These are phyloP conservation scores for Orbicella faveolata DNA, from an alignment of 64 coral and sea anemone species.

Conservation along the genomic window DNA sequence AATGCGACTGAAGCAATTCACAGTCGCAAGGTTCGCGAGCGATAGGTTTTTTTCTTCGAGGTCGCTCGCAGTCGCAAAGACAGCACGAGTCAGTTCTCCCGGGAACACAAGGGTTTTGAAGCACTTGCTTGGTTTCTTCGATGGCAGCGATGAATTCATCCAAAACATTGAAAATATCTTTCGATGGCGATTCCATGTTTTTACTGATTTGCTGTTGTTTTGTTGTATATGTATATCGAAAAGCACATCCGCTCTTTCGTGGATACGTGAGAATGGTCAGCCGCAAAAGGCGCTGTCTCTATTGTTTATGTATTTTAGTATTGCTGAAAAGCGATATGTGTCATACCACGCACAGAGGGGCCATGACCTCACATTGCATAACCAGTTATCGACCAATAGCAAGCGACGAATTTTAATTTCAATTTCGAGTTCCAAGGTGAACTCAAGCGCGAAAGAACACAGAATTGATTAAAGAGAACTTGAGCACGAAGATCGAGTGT, in stretches of 20 bases:
- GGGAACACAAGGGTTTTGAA: slow-evolving; percentile 75
- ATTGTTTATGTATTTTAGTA: neutral
- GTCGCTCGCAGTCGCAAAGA: slow-evolving; percentile 21
- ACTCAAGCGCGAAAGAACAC: neutral
- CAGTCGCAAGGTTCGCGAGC: slow-evolving; percentile 38
- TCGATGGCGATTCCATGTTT: slow-evolving; percentile 55
- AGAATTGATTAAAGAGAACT: neutral
- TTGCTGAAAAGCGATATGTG: neutral
- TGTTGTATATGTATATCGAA: neutral
- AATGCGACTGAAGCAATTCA: slow-evolving; percentile 34
- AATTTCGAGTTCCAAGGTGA: neutral
- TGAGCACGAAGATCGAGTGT: neutral
- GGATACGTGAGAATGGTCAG: neutral
- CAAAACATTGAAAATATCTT: slow-evolving; percentile 83
- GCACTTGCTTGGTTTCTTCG: slow-evolving; percentile 90
- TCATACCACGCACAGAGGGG: neutral
- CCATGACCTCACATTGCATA: slow-evolving; percentile 17
- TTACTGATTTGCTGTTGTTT: neutral
- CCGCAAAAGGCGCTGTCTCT: slow-evolving; percentile 15
- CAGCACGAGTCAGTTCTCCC: slow-evolving; percentile 61
- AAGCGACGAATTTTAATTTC: neutral
- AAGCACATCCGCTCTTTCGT: neutral
- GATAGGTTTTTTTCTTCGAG: slow-evolving; percentile 18
- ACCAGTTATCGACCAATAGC: neutral
- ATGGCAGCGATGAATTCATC: slow-evolving; percentile 93